These are phyloP conservation scores for Nerophis lumbriciformis DNA, from an alignment of 2,113 vertebrate species.

Conservation along the genomic window DNA sequence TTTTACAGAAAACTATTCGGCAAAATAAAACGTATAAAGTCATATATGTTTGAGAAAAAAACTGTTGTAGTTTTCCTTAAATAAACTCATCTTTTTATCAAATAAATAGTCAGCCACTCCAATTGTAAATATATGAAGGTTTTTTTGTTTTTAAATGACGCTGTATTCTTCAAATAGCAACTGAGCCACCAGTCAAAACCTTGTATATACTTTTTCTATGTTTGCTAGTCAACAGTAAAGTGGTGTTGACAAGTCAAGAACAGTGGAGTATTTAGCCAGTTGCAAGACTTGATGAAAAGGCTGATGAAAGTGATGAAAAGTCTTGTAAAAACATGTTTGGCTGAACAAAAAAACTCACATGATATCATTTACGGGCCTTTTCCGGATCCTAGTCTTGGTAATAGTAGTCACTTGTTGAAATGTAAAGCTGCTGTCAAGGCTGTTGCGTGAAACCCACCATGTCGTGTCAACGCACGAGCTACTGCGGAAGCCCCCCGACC, in stretches of 20 bases:
- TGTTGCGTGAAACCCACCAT: slow-evolving; percentile 34
- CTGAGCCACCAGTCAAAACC: too few relatives aligned
- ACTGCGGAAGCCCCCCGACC: slow-evolving; percentile 32
- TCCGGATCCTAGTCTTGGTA: neutral
- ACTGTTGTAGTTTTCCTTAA: too few relatives aligned
- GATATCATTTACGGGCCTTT: neutral
- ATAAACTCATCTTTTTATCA: too few relatives aligned
- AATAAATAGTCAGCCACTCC: too few relatives aligned
- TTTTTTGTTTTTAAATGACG: too few relatives aligned
- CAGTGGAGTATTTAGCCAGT: neutral
- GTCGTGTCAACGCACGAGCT: slow-evolving; percentile 38
- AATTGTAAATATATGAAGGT: too few relatives aligned
- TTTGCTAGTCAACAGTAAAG: neutral
- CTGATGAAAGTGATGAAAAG: neutral
- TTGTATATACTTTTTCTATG: neutral
- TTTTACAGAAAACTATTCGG: too few relatives aligned
- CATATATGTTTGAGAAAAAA: too few relatives aligned
- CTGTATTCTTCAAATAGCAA: too few relatives aligned
- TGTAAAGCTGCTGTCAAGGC: slow-evolving; percentile 5
- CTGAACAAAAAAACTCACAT: neutral
- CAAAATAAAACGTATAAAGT: too few relatives aligned
- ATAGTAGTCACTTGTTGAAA: slow-evolving; percentile 1
- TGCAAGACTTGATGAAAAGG: slow-evolving; percentile 12
- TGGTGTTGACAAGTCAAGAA: neutral
- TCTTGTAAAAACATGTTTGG: neutral